Conservation (phyloP, 1,140 invertebrate genomes). For the Aphelinus atriplicis region DNA sequence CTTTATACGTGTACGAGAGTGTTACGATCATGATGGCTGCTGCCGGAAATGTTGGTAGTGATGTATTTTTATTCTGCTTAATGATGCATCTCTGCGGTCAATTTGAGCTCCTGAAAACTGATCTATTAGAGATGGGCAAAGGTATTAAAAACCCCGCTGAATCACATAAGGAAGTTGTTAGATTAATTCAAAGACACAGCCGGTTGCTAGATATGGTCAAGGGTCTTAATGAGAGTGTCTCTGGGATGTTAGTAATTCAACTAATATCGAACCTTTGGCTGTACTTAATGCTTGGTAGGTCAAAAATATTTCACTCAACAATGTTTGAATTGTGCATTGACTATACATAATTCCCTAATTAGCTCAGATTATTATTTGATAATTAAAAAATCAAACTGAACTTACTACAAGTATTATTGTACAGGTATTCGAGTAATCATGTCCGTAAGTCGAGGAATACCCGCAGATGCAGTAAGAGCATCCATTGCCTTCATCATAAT, state of each 20-base stretch:
- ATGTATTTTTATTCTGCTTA: conserved; percentile 43
- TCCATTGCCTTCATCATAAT: conserved; percentile 37
- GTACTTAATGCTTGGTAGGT: conserved; percentile 49
- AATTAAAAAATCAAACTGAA: too few relatives aligned
- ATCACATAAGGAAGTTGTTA: conserved; percentile 2
- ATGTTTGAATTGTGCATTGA: too few relatives aligned
- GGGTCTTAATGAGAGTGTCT: conserved; percentile 35
- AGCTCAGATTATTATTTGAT: too few relatives aligned
- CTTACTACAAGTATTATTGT: background rate
- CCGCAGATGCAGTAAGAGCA: conserved; percentile 16
- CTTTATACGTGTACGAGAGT: conserved; percentile 39
- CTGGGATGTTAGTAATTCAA: conserved; percentile 39
- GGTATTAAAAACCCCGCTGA: background rate
- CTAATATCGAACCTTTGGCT: conserved; percentile 36
- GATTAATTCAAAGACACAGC: conserved; percentile 35
- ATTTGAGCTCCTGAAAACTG: conserved; percentile 38
- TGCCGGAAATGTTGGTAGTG: conserved; percentile 40
- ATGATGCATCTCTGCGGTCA: conserved; percentile 45
- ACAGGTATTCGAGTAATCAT: conserved; percentile 48
- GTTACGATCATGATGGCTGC: conserved; percentile 25
- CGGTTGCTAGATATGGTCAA: conserved; percentile 28
- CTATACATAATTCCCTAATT: too few relatives aligned
- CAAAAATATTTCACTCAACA: background rate
- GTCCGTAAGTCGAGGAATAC: conserved; percentile 29
- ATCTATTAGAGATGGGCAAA: conserved; percentile 5